Conservation (phyloP, 2,888 invertebrate genomes). For the Microctonus aethiopoides region DNA sequence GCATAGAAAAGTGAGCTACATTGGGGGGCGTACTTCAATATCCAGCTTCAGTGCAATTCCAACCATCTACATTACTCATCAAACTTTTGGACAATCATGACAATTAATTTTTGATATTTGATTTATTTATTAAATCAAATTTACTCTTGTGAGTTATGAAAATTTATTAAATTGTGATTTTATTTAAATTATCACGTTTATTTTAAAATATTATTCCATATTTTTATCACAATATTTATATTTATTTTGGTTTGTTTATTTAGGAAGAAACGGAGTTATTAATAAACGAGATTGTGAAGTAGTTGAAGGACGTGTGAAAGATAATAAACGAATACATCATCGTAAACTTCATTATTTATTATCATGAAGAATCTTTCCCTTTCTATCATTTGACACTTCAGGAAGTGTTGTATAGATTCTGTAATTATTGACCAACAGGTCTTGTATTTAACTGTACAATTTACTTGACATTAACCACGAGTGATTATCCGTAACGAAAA, state of each 20-base stretch:
- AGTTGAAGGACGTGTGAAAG: neutral
- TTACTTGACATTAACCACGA: neutral
- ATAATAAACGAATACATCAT: neutral
- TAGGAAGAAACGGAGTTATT: neutral
- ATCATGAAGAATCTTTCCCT: neutral
- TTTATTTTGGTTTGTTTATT: neutral
- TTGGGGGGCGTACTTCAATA: conserved; percentile 55
- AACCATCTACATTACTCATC: conserved; percentile 49
- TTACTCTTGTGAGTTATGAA: neutral
- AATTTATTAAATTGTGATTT: neutral
- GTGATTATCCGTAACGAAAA: neutral
- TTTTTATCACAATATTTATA: neutral
- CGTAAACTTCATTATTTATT: neutral
- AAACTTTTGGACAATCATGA: neutral
- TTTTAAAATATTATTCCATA: neutral
- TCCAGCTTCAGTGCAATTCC: conserved; percentile 61
- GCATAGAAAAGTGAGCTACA: conserved; percentile 54
- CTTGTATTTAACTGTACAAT: neutral
- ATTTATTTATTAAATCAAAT: neutral
- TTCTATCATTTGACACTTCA: neutral
- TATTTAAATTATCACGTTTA: neutral
- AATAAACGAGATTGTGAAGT: neutral
- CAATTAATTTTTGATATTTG: neutral
- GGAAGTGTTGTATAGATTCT: neutral
- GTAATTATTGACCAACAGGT: neutral